Evolutionary conservation across 2,797 vertebrate species (phyloP).

Genomic region (Microctenopoma stevenorrisi): DNA sequence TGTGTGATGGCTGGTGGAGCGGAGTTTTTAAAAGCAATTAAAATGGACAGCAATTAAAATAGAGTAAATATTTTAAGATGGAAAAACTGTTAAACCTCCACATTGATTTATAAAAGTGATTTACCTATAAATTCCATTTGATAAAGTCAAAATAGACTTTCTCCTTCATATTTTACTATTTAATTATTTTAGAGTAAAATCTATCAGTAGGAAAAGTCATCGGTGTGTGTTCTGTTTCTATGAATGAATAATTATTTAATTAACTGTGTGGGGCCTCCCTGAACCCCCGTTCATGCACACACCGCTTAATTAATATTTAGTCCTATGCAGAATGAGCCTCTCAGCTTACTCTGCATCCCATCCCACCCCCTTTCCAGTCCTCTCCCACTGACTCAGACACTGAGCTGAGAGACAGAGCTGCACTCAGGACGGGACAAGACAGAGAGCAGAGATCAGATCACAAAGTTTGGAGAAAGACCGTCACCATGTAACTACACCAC

Average conservation of each 20-base stretch:
- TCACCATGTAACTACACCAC: not conserved
- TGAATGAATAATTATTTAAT: not conserved
- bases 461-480: constrained; percentile 41
- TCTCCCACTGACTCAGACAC: constrained; percentile 52
- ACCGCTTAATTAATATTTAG: constrained; percentile 41
- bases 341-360: constrained; percentile 45
- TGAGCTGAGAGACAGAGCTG: constrained; percentile 53
- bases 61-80: constrained; percentile 1
- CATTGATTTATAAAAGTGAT: constrained; percentile 5
- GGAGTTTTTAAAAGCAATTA: constrained; percentile 26
- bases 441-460: constrained; percentile 35
- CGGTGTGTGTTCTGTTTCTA: constrained; percentile 6
- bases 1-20: not conserved
- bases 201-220: constrained; percentile 9
- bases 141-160: constrained; percentile 7
- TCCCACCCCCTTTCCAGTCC: constrained; percentile 59
- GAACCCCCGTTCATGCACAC: constrained; percentile 23
- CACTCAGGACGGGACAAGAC: constrained; percentile 34
- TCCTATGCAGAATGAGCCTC: constrained; percentile 33
- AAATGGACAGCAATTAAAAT: constrained; percentile 16
- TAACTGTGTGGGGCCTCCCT: not conserved
- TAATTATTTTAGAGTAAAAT: constrained; percentile 1
- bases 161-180: not conserved
- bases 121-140: constrained; percentile 11
- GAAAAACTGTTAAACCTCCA: constrained; percentile 3